Percentiles rank a stretch among this genome's conserved stretches.
Evolutionary conservation across 2,888 invertebrate genomes (phyloP).

Genomic region (Melanostoma scalare): DNA sequence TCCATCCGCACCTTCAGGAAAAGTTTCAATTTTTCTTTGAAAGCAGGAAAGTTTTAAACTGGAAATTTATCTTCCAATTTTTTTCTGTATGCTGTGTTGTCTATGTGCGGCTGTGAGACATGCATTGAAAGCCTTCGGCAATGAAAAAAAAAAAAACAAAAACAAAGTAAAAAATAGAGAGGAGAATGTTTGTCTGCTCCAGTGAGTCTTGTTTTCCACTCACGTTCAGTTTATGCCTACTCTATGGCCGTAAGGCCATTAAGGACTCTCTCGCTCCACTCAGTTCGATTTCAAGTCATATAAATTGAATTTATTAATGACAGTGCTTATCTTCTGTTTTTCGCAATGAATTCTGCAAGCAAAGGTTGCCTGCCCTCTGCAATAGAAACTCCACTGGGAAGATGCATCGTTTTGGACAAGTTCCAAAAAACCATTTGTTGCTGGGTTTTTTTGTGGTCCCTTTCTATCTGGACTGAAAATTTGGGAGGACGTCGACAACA

Average conservation of each 20-base stretch:
- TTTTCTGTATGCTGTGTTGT: conserved; percentile 6
- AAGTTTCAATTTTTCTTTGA: conserved; percentile 69
- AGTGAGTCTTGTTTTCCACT: conserved; percentile 60
- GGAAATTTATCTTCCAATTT: conserved; percentile 55
- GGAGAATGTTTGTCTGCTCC: conserved; percentile 58
- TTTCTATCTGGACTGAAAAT: neutral
- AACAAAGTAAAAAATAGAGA: neutral
- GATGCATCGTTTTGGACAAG: conserved; percentile 76
- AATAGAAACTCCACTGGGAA: conserved; percentile 25
- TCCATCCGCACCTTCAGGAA: conserved; percentile 67
- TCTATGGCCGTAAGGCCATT: conserved; percentile 51
- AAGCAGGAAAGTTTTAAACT: conserved; percentile 70
- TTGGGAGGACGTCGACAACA: conserved; percentile 42
- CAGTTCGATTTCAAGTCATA: conserved; percentile 28
- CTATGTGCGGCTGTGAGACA: conserved; percentile 34
- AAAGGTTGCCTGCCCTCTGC: conserved; percentile 5
- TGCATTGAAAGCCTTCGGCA: conserved; percentile 49
- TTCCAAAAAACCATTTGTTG: conserved; percentile 80
- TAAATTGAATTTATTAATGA: conserved; percentile 75
- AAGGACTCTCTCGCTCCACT: conserved; percentile 34
- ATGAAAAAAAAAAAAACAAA: neutral
- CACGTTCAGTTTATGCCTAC: conserved; percentile 58
- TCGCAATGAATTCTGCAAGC: conserved; percentile 43
- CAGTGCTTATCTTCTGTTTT: conserved; percentile 73
- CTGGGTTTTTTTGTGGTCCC: conserved; percentile 68